A percentile compares a stretch with the other conserved stretches of the same genome.
Evolutionary conservation across 2,888 invertebrate species (phyloP).

Genomic region (Tethea ocularis): DNA sequence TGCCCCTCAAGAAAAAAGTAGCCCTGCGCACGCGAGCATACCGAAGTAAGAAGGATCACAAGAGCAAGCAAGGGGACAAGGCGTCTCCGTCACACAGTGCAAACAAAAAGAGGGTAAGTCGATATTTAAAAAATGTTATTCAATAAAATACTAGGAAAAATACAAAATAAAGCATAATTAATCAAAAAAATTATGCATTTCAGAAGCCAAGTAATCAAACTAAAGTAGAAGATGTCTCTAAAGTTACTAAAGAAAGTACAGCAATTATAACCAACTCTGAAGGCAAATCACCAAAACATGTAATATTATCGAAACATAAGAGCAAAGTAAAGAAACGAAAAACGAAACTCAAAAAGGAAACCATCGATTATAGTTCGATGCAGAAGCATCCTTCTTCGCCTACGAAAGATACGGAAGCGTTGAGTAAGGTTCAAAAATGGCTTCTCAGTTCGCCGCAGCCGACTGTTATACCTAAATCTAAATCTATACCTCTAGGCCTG

Average conservation of each 20-base stretch:
- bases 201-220: conserved; percentile 69
- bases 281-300: conserved; percentile 83
- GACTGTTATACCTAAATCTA: conserved; percentile 89
- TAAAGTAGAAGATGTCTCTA: conserved; percentile 64
- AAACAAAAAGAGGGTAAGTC: conserved; percentile 77
- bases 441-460: conserved; percentile 88
- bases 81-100: conserved; percentile 71
- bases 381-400: conserved; percentile 84
- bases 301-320: conserved; percentile 77
- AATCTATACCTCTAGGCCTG: conserved; percentile 91
- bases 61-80: conserved; percentile 70
- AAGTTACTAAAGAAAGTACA: conserved; percentile 71
- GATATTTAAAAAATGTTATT: neutral
- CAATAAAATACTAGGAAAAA: neutral
- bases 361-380: conserved; percentile 90
- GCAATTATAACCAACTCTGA: conserved; percentile 76
- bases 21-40: conserved; percentile 84
- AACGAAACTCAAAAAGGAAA: conserved; percentile 86
- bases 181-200: conserved; percentile 22
- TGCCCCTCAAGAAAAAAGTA: conserved; percentile 94
- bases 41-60: conserved; percentile 80
- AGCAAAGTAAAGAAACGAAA: conserved; percentile 81
- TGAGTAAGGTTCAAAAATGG: conserved; percentile 94
- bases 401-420: conserved; percentile 82
- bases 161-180: neutral